Base-by-base conservation (phyloP, 2,797 vertebrate genomes). In the Amphiprion clarkii region DNA sequence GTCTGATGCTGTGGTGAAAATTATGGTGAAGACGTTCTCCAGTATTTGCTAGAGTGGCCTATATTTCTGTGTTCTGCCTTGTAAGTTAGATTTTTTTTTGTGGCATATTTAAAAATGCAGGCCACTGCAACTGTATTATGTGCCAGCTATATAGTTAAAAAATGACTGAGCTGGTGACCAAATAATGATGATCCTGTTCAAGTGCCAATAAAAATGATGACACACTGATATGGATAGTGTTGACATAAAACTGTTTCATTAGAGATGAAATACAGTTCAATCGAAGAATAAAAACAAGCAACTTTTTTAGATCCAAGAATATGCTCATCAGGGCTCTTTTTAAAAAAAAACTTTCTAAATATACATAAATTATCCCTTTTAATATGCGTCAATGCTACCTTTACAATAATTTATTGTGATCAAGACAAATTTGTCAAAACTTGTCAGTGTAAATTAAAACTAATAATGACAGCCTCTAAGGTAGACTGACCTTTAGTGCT, bases 131-230 rank as follows among this genome's bases (percentile, higher is more conserved):
- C 11, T 2, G 55, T 21, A 11, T 19, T 51, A 27, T 57, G 27
- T 11, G 19, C 23, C 53, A 74, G 57, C 12, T 77, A 5, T 51
- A 27, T 67, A 46, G 36, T 55, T 40, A 36, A 12, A 52, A 13
- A 46, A 52, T 9, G 0, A 59, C 49, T 56, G 74, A 31, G 25
- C 51, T 55, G 25, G 12, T 21, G 17, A 63, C 27, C 42, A 5
- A 63, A 27, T 64, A 29, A 79, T 74, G n/a, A 58, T 64, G 29
- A 58, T 71, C 23, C 60, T 57, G 61, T 63, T 67, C 1, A 86
- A 79, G 72, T 78, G 85, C 71, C 78, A 83, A 81, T 83, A 82
- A 82, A 87, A 48, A 65, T 62, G 48, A 21, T 80, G 53, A 74
- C 53, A 54, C 66, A 27, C 7, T 64, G 11, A 63, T 79, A 19